Evolutionary conservation across 2,113 vertebrate genomes (phyloP).

Genomic region (Gasterosteus nipponicus): DNA sequence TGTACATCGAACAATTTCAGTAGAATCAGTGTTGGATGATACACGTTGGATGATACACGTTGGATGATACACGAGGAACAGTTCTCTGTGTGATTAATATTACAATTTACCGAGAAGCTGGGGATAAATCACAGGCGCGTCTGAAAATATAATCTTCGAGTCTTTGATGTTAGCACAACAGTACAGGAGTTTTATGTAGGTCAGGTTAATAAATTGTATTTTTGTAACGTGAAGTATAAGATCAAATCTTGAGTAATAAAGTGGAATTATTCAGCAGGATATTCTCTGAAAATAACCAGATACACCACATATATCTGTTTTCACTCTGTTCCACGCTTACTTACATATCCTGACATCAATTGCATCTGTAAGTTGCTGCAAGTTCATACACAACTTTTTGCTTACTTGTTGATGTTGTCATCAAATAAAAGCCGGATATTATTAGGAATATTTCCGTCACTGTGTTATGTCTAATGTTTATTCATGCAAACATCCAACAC

Average conservation of each 20-base stretch:
- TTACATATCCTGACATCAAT: background rate
- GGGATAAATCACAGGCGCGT: constrained; percentile 74
- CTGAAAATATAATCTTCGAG: constrained; percentile 73
- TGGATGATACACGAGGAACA: constrained; percentile 51
- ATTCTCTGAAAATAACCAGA: background rate
- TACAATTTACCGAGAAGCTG: constrained; percentile 67
- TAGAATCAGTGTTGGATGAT: too few relatives aligned
- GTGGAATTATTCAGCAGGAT: constrained; percentile 6
- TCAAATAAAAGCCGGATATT: too few relatives aligned
- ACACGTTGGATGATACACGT: too few relatives aligned
- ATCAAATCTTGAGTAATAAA: constrained; percentile 22
- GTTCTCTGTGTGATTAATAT: constrained; percentile 76
- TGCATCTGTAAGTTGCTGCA: too few relatives aligned
- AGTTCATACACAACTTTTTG: too few relatives aligned
- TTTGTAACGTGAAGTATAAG: constrained; percentile 27
- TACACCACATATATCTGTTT: too few relatives aligned
- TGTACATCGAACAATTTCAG: background rate
- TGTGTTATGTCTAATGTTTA: too few relatives aligned
- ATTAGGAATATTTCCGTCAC: too few relatives aligned
- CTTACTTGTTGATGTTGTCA: too few relatives aligned
- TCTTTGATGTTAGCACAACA: constrained; percentile 72
- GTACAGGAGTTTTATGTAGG: constrained; percentile 75
- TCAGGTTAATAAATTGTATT: constrained; percentile 67
- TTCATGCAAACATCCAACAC: too few relatives aligned
- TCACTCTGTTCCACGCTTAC: background rate